Conservation (phyloP, 2,113 vertebrate species). For the Myrmophylax atrothorax region DNA sequence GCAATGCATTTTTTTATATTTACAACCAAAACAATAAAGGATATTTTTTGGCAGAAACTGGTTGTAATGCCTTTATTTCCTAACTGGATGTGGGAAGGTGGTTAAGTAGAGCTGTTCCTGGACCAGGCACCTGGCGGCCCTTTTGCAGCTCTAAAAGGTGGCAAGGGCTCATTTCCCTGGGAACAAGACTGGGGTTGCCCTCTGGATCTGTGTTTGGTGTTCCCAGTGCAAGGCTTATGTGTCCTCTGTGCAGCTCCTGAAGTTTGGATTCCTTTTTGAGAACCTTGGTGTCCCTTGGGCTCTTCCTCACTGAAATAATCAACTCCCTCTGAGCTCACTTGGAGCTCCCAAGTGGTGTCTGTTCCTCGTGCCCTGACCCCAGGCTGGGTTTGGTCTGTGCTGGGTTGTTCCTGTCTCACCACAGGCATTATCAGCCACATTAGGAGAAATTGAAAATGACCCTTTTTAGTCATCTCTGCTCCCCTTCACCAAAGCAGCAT, state of each 20-base stretch:
- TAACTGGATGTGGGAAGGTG: neutral
- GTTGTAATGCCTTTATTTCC: neutral
- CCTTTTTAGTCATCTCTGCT: neutral
- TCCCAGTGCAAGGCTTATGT: neutral
- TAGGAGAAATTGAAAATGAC: neutral
- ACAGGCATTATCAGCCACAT: neutral
- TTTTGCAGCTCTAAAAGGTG: neutral
- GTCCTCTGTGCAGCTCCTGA: neutral
- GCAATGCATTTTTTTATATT: slow-evolving; percentile 78
- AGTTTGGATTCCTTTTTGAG: neutral
- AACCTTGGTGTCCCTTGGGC: neutral
- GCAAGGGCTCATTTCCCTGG: neutral
- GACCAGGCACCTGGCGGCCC: neutral
- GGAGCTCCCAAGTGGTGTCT: neutral
- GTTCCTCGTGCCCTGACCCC: neutral
- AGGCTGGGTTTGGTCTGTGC: neutral
- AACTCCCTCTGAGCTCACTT: neutral
- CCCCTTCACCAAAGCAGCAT: neutral
- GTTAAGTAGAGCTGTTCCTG: neutral
- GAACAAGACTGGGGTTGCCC: neutral
- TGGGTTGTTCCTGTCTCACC: neutral
- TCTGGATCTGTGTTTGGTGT: neutral
- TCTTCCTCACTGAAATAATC: neutral
- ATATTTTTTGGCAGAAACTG: slow-evolving; percentile 74
- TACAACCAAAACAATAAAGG: slow-evolving; percentile 78